These are phyloP conservation scores for Sebastes minor DNA, from an alignment of 2,797 vertebrate genomes.

Conservation along the genomic window DNA sequence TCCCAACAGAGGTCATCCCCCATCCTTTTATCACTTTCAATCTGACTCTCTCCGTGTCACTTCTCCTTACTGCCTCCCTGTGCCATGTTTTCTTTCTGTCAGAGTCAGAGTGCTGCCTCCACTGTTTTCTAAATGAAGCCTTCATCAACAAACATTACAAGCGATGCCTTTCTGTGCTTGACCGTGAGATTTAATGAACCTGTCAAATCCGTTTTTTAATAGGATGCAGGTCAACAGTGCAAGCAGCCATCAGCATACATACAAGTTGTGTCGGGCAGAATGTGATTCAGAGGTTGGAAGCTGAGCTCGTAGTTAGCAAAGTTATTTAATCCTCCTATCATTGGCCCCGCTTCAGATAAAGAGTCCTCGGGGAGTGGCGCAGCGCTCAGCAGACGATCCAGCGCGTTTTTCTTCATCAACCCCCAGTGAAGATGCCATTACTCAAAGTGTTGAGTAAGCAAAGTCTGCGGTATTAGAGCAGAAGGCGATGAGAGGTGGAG, in stretches of 20 bases:
- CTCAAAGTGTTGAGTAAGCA: slow-evolving; percentile 48
- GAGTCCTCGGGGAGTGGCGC: slow-evolving; percentile 23
- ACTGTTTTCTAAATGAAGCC: slow-evolving; percentile 35
- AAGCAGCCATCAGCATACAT: background rate
- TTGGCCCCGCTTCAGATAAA: slow-evolving; percentile 24
- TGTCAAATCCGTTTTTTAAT: slow-evolving; percentile 8
- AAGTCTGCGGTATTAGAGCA: slow-evolving; percentile 6
- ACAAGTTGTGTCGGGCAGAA: background rate
- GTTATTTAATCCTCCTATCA: slow-evolving; percentile 36
- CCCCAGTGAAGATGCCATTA: slow-evolving; percentile 45
- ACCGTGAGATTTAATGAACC: slow-evolving; percentile 23
- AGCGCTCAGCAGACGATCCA: slow-evolving; percentile 7
- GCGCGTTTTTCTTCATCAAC: slow-evolving; percentile 40
- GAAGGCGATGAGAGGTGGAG: slow-evolving; percentile 9
- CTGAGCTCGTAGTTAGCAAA: slow-evolving; percentile 15
- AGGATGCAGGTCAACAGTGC: background rate
- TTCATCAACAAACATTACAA: slow-evolving; percentile 34
- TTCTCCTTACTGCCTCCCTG: background rate
- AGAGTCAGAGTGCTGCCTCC: slow-evolving; percentile 24
- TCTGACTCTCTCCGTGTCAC: slow-evolving; percentile 1
- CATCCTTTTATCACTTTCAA: slow-evolving; percentile 49
- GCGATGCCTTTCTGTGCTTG: background rate
- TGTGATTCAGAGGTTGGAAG: slow-evolving; percentile 2
- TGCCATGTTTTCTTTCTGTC: background rate
- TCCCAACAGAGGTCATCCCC: slow-evolving; percentile 35